Percentiles rank a stretch among this genome's conserved stretches.
Evolutionary conservation across 2,888 invertebrate species (phyloP).

Genomic region (Deroplatys truncata): DNA sequence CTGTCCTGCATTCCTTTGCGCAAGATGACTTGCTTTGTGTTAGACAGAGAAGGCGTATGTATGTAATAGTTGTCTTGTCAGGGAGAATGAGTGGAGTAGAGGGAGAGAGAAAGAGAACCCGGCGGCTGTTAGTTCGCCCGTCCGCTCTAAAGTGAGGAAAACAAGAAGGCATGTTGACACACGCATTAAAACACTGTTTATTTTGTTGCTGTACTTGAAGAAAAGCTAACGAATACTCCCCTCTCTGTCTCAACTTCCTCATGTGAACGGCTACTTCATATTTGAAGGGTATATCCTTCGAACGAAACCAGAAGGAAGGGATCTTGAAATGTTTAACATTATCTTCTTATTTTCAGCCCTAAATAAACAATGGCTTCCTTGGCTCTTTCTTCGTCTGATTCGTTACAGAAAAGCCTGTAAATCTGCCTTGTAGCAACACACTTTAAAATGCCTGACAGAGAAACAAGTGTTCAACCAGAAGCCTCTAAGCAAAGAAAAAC

Average conservation of each 20-base stretch:
- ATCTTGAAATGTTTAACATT: neutral
- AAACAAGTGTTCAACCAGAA: neutral
- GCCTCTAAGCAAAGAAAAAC: neutral
- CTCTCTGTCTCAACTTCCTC: neutral
- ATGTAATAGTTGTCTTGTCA: neutral
- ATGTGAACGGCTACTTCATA: neutral
- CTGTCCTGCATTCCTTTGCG: neutral
- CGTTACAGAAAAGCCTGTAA: neutral
- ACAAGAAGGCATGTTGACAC: slow-evolving; percentile 10
- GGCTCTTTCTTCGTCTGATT: neutral
- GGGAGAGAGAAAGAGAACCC: neutral
- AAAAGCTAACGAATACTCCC: neutral
- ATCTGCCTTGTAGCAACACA: neutral
- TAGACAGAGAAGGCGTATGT: neutral
- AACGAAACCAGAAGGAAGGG: neutral
- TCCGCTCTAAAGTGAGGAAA: neutral
- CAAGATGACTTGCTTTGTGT: slow-evolving; percentile 5
- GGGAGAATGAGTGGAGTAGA: neutral
- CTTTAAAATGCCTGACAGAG: neutral
- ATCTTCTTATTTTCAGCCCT: neutral
- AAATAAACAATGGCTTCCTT: neutral
- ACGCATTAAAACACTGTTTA: slow-evolving; percentile 13
- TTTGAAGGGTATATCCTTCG: neutral
- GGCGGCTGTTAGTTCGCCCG: neutral
- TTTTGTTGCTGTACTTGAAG: slow-evolving; percentile 12